A percentile compares a stretch with the other conserved stretches of the same genome.
phyloP scores from a whole-genome alignment of 2,797 vertebrate species.

The Manis crassicaudata region DNA sequence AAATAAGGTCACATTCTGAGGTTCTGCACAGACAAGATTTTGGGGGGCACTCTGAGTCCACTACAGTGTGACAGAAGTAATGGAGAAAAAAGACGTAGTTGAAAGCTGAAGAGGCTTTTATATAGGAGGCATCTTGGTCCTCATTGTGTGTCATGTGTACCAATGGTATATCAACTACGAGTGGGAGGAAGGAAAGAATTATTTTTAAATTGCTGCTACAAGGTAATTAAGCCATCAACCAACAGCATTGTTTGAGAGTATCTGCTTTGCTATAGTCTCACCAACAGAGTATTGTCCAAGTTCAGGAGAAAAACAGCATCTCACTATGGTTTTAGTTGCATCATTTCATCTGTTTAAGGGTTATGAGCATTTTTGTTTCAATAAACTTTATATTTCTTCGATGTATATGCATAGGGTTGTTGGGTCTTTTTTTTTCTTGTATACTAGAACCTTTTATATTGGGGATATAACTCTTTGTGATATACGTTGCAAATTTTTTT shows the following conservation, averaged over 20 bases:
- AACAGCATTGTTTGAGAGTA: background rate
- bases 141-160: background rate
- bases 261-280: background rate
- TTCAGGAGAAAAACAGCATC: background rate
- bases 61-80: background rate
- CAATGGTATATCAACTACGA: conserved; percentile 18
- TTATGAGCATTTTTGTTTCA: background rate
- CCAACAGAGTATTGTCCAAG: background rate
- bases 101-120: background rate
- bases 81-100: background rate
- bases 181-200: conserved; percentile 17
- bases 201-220: conserved; percentile 39
- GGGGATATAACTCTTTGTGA: background rate
- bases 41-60: background rate
- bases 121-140: background rate
- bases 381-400: background rate
- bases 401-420: background rate
- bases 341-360: background rate
- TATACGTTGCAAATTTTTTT: conserved; percentile 32
- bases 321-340: conserved; percentile 6
- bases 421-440: background rate
- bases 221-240: conserved; percentile 22
- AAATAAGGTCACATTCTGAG: conserved; percentile 45
- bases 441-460: conserved; percentile 11
- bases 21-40: background rate